phyloP scores from a whole-genome alignment of 2,113 vertebrate species.

The Synodontis membranacea region DNA sequence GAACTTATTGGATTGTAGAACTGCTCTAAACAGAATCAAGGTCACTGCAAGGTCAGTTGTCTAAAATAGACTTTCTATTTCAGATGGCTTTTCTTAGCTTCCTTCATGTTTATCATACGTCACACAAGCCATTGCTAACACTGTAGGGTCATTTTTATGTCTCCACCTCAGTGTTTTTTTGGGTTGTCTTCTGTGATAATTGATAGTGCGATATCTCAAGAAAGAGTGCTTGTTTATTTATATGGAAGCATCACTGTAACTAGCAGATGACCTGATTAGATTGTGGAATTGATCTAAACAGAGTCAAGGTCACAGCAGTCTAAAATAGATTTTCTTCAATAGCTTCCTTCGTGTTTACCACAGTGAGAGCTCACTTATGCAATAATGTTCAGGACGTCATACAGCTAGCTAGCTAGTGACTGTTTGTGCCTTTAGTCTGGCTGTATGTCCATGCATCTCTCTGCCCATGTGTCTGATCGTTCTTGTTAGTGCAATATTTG shows the following conservation, averaged over 20 bases:
- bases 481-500: not conserved
- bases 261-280: not conserved
- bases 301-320: not conserved
- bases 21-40: too few relatives aligned
- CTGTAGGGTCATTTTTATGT: not conserved
- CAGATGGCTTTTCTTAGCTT: too few relatives aligned
- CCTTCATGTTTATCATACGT: too few relatives aligned
- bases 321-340: not conserved
- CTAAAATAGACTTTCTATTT: too few relatives aligned
- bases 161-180: not conserved
- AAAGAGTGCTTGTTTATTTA: not conserved
- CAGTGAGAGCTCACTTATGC: too few relatives aligned
- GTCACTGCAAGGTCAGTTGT: too few relatives aligned
- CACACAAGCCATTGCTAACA: not conserved
- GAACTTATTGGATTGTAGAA: too few relatives aligned
- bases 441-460: too few relatives aligned
- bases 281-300: not conserved
- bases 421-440: too few relatives aligned
- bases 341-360: not conserved
- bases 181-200: not conserved
- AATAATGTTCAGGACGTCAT: not conserved
- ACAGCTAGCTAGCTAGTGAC: too few relatives aligned
- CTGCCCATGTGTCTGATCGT: not conserved
- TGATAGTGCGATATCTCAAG: not conserved
- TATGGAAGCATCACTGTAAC: not conserved